Evolutionary conservation across 2,888 invertebrate species (phyloP), one percentile per base, ranked within the genome.

Genomic region (Luffia ferchaultella): DNA sequence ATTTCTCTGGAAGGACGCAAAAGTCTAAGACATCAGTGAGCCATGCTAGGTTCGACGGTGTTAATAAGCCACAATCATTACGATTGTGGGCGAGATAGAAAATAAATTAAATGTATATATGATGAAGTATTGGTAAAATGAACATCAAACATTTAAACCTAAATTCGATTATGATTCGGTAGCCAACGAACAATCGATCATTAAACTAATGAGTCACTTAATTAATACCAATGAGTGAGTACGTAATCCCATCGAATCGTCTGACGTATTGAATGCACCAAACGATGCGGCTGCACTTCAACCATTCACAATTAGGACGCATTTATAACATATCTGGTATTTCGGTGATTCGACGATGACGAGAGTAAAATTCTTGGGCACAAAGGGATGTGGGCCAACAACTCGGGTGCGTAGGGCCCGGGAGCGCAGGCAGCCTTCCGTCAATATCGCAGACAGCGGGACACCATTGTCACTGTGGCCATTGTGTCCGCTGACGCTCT

Each of bases 391-490:
- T 62, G 3, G 17, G 17, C 3, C 30, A 12, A 30, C 12, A 12
- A 30, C 30, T n/a, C n/a, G 30, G 5, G 30, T 30, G 5, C 30
- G 30, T 30, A 30, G 12, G 63, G 65, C 62, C 67, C 64, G 54
- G 58, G 52, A 42, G 49, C 42, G 57, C 62, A 61, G 56, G 57
- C 60, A 67, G 40, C 49, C 74, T 73, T 71, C 77, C 76, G 77
- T 79, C 76, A 75, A 79, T 83, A 79, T 75, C 66, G 67, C 62
- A 72, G 82, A 75, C 83, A 79, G 82, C 83, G 79, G 83, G 83
- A 64, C 74, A 73, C 80, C 76, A 73, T 83, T 83, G 83, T 83
- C 76, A 74, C 70, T 73, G 63, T 51, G 47, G 47, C 73, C 65
- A 73, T 82, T 80, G 79, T 82, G 57, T 66, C 60, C 63, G 57